Percentiles rank a stretch among this genome's conserved stretches.
These are phyloP conservation scores for Eurytoma californica DNA, from an alignment of 2,888 invertebrate species.

Conservation along the genomic window DNA sequence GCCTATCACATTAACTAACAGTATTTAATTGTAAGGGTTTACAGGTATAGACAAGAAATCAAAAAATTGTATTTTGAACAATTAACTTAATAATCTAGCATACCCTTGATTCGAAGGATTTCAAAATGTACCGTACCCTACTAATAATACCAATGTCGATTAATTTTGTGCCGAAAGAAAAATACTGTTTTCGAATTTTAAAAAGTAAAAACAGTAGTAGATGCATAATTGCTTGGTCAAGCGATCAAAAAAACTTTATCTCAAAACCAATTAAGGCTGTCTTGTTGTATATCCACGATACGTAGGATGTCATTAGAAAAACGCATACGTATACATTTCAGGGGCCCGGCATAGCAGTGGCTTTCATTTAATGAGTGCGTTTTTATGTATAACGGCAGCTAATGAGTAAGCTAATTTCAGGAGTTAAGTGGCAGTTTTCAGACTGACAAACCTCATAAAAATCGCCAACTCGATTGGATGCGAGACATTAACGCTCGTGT, in stretches of 20 bases:
- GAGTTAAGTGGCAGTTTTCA: slow-evolving; percentile 47
- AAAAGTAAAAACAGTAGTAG: too few species aligned
- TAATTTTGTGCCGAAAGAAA: too few species aligned
- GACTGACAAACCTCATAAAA: slow-evolving; percentile 42
- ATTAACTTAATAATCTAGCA: too few species aligned
- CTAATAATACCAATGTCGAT: too few species aligned
- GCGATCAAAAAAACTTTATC: slow-evolving; percentile 12
- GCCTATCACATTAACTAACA: too few species aligned
- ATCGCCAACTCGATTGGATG: slow-evolving; percentile 50
- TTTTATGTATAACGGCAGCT: slow-evolving; percentile 47
- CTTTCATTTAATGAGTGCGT: slow-evolving; percentile 50
- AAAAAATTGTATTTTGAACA: too few species aligned
- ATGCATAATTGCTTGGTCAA: too few species aligned
- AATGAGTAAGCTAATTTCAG: slow-evolving; percentile 49
- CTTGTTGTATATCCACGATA: slow-evolving; percentile 24
- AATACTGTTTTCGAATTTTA: too few species aligned
- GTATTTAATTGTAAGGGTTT: too few species aligned
- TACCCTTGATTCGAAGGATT: too few species aligned
- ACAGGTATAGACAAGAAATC: too few species aligned
- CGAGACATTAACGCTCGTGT: slow-evolving; percentile 21
- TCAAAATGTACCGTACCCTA: too few species aligned
- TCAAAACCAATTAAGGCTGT: slow-evolving; percentile 40
- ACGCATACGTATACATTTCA: slow-evolving; percentile 14
- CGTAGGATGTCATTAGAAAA: slow-evolving; percentile 46
- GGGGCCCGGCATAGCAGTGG: not conserved